Conservation (phyloP, 2,888 invertebrate genomes). For the Antheraea assamensis region DNA sequence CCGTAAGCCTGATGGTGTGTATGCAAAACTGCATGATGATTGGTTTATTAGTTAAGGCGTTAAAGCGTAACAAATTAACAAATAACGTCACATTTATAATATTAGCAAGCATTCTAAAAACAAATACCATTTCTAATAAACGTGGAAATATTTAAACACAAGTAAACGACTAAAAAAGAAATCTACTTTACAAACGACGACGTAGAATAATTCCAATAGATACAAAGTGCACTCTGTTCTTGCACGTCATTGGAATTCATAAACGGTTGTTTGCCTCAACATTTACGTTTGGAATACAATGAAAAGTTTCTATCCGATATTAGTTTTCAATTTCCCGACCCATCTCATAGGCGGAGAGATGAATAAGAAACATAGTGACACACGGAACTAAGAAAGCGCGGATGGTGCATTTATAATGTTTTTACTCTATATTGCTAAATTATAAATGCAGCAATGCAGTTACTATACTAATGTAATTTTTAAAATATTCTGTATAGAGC, state of each 20-base stretch:
- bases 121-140: no score
- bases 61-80: no score
- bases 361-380: conserved; percentile 20
- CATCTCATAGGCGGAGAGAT: conserved; percentile 30
- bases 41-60: no score
- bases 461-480: no score
- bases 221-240: neutral
- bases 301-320: conserved; percentile 54
- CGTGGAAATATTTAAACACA: neutral
- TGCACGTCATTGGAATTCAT: neutral
- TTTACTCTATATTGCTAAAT: neutral
- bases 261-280: conserved; percentile 6
- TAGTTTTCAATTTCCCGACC: conserved; percentile 57
- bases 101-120: no score
- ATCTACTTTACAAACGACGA: neutral
- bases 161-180: neutral
- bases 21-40: no score
- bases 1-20: no score
- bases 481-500: no score
- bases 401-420: conserved; percentile 8
- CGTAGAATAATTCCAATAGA: neutral
- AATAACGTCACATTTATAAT: no score
- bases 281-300: conserved; percentile 36
- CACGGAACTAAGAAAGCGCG: conserved; percentile 6
- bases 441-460: no score